Conservation (phyloP, 2,113 vertebrate genomes). For the Bubalus kerabau region DNA sequence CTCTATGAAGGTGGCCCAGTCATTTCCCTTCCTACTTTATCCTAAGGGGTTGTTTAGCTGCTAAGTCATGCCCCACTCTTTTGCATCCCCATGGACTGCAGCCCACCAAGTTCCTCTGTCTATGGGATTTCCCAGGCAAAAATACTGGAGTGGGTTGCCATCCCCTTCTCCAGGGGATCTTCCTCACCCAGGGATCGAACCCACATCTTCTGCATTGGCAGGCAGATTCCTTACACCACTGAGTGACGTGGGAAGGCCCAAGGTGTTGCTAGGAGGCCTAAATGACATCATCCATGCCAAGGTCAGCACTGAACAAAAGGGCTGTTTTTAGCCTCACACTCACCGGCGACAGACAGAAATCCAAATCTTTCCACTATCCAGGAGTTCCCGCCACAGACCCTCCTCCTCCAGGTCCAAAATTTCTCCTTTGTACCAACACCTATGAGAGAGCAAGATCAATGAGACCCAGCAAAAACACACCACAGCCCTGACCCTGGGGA, state of each 20-base stretch:
- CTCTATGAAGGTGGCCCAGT: not conserved
- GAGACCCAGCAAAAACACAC: not conserved
- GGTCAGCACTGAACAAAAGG: not conserved
- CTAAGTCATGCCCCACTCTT: not conserved
- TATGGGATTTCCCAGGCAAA: not conserved
- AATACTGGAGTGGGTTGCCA: not conserved
- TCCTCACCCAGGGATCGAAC: not conserved
- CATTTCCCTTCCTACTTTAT: not conserved
- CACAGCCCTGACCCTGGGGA: too few species aligned
- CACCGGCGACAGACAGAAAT: conserved; percentile 69
- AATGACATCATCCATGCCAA: not conserved
- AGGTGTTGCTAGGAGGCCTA: not conserved
- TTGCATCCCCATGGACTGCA: not conserved
- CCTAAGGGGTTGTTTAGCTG: not conserved
- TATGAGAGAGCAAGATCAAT: not conserved
- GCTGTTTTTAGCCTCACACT: not conserved
- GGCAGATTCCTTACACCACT: not conserved
- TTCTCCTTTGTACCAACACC: conserved; percentile 47
- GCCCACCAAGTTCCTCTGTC: not conserved
- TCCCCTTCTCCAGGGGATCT: too few species aligned
- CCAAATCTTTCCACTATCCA: conserved; percentile 57
- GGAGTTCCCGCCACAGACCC: conserved; percentile 64
- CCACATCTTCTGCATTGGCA: not conserved
- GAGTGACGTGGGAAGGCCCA: not conserved
- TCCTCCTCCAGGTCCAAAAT: conserved; percentile 57